Evolutionary conservation across 1,140 invertebrate genomes (phyloP).

Genomic region (Lasioglossum albipes): DNA sequence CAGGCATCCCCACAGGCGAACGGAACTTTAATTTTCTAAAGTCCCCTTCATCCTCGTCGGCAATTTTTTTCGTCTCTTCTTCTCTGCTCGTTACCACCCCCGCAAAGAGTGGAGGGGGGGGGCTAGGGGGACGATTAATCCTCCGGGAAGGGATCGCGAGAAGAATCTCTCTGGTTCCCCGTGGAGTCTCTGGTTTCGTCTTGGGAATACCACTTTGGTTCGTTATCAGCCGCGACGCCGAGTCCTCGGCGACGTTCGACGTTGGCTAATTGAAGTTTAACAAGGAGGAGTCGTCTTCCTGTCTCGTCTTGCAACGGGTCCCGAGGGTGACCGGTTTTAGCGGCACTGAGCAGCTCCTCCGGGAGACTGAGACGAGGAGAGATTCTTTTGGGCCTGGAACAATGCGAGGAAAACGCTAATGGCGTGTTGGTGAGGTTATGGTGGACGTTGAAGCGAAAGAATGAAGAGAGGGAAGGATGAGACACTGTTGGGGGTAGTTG

Average conservation of each 20-base stretch:
- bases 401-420: too few relatives aligned
- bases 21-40: slow-evolving; percentile 55
- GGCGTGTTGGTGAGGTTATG: too few relatives aligned
- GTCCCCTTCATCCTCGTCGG: slow-evolving; percentile 56
- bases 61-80: slow-evolving; percentile 51
- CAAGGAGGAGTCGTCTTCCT: slow-evolving; percentile 2
- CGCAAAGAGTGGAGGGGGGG: not conserved
- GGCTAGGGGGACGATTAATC: slow-evolving; percentile 45
- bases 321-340: too few relatives aligned
- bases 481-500: too few relatives aligned
- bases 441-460: too few relatives aligned
- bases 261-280: slow-evolving; percentile 54
- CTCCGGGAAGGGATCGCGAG: slow-evolving; percentile 30
- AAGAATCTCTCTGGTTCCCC: slow-evolving; percentile 24
- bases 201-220: slow-evolving; percentile 15
- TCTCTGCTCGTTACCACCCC: slow-evolving; percentile 32
- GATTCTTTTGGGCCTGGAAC: too few relatives aligned
- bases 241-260: slow-evolving; percentile 12
- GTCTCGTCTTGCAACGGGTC: not conserved
- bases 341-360: too few relatives aligned
- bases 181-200: not conserved
- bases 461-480: too few relatives aligned
- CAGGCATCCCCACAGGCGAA: slow-evolving; percentile 6
- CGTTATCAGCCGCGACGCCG: slow-evolving; percentile 34
- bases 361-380: too few relatives aligned